phyloP scores from a whole-genome alignment of 2,888 invertebrate genomes.

The Opisthograptis luteolata region DNA sequence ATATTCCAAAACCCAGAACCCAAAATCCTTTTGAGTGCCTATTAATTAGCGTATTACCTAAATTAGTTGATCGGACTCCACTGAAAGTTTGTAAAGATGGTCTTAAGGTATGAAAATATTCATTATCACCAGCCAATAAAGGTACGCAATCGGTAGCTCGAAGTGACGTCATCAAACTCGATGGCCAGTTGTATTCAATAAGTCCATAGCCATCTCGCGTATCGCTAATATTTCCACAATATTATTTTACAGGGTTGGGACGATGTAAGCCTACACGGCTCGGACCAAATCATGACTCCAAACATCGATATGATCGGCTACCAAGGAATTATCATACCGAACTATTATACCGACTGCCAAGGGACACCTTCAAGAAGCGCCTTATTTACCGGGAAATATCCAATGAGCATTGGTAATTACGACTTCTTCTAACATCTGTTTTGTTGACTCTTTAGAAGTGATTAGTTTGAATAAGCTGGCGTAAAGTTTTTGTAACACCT shows the following conservation, averaged over 20 bases:
- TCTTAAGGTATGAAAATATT: too few relatives aligned
- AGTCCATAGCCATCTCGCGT: too few relatives aligned
- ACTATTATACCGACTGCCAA: constrained; percentile 90
- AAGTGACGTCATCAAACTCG: too few relatives aligned
- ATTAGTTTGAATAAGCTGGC: constrained; percentile 4
- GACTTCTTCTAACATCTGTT: neutral
- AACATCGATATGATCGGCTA: constrained; percentile 94
- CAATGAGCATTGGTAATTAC: constrained; percentile 87
- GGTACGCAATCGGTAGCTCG: too few relatives aligned
- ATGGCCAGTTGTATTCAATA: too few relatives aligned
- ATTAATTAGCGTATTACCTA: too few relatives aligned
- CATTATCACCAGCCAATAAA: too few relatives aligned
- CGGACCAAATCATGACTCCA: constrained; percentile 92
- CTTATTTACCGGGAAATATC: constrained; percentile 91
- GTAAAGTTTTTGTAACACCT: constrained; percentile 4
- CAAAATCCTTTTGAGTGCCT: too few relatives aligned
- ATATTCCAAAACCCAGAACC: too few relatives aligned
- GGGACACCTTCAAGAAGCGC: constrained; percentile 92
- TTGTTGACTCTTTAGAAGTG: neutral
- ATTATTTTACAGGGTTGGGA: constrained; percentile 89
- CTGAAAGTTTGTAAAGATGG: too few relatives aligned
- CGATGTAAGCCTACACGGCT: constrained; percentile 94
- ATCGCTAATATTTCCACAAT: too few relatives aligned
- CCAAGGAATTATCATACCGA: constrained; percentile 91
- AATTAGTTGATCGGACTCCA: too few relatives aligned